phyloP scores from a whole-genome alignment of 2,113 vertebrate species.

The Pollimyrus isidori region DNA sequence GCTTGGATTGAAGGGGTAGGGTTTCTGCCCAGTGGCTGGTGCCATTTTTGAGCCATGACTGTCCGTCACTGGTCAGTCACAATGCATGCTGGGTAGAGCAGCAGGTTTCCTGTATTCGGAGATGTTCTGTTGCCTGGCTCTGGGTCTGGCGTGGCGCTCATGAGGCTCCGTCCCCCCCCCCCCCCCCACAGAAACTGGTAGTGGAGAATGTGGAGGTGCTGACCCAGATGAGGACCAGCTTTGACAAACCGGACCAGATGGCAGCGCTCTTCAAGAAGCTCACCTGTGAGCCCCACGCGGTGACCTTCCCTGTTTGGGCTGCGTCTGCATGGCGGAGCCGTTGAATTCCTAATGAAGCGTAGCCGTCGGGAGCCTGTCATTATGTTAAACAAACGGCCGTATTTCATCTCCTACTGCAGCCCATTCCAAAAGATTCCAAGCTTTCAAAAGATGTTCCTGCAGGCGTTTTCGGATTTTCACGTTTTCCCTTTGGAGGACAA shows the following conservation, averaged over 20 bases:
- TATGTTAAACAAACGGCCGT: not conserved
- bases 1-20: not conserved
- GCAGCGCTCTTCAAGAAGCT: constrained; percentile 94
- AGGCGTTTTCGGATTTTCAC: not conserved
- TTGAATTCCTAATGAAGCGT: not conserved
- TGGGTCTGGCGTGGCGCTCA: not conserved
- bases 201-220: constrained; percentile 96
- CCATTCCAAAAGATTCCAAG: not conserved
- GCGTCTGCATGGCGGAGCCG: not conserved
- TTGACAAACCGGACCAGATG: constrained; percentile 98
- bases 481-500: not conserved
- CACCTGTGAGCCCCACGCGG: constrained; percentile 70
- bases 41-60: not conserved
- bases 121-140: not conserved
- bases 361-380: not conserved
- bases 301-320: not conserved
- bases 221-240: constrained; percentile 98
- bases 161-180: constrained; percentile 4
- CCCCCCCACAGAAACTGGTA: constrained; percentile 82
- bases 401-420: not conserved
- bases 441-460: not conserved
- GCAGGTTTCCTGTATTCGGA: no score
- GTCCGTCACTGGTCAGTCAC: not conserved
- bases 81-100: not conserved
- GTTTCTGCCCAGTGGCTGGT: not conserved